These are phyloP conservation scores for Oryctes rhinoceros DNA, from an alignment of 1,140 invertebrate species.

Conservation along the genomic window DNA sequence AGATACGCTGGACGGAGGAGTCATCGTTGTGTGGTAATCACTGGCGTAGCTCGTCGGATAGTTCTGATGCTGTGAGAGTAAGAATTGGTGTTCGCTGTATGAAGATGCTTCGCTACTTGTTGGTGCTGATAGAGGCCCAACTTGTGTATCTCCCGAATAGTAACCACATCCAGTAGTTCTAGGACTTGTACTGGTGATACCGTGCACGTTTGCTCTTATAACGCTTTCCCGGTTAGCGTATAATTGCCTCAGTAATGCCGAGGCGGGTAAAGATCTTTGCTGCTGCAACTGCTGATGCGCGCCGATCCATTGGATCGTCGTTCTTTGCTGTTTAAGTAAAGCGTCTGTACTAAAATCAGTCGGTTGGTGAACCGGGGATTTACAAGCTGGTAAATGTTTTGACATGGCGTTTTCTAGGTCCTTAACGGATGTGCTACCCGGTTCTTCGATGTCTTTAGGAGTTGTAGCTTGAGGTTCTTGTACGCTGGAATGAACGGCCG, in stretches of 20 bases:
- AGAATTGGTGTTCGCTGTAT: constrained; percentile 73
- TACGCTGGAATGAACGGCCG: constrained; percentile 60
- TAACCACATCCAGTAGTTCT: constrained; percentile 60
- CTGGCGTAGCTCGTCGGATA: constrained; percentile 73
- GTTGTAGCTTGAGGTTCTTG: constrained; percentile 59
- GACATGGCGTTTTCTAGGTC: constrained; percentile 96
- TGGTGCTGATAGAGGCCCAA: constrained; percentile 83
- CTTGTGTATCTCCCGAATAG: constrained; percentile 58
- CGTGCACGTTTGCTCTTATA: constrained; percentile 88
- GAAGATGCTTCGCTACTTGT: constrained; percentile 83
- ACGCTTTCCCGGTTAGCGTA: constrained; percentile 95
- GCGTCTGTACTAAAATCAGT: constrained; percentile 90
- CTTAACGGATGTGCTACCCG: constrained; percentile 75
- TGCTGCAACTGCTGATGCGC: constrained; percentile 74
- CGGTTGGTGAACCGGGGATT: constrained; percentile 70
- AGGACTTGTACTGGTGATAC: constrained; percentile 66
- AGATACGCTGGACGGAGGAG: constrained; percentile 93
- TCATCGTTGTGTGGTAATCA: constrained; percentile 92
- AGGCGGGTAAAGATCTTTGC: constrained; percentile 73
- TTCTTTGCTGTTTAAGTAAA: constrained; percentile 81
- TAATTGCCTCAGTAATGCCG: constrained; percentile 85
- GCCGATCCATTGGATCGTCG: constrained; percentile 94
- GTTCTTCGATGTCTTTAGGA: constrained; percentile 61
- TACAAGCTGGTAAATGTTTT: constrained; percentile 84
- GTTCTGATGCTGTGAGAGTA: constrained; percentile 69